phyloP scores from a whole-genome alignment of 2,113 vertebrate genomes.

The Rhinopomastus cyanomelas region DNA sequence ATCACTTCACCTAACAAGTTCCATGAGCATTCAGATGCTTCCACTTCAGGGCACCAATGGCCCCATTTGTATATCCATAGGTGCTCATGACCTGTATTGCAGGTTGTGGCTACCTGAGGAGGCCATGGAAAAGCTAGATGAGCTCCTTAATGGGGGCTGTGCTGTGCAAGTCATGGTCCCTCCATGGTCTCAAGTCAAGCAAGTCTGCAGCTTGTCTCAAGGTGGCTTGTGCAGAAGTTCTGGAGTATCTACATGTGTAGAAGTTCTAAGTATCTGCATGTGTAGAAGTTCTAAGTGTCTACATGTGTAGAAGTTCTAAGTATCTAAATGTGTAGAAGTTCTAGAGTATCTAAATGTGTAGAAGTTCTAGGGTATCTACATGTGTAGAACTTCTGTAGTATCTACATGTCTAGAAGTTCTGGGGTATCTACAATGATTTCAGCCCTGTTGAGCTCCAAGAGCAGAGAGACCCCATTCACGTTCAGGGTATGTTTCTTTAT shows the following conservation, averaged over 20 bases:
- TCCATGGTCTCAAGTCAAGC: not conserved
- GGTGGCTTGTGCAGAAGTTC: not conserved
- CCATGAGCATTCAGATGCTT: not conserved
- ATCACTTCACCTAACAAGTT: slow-evolving; percentile 2
- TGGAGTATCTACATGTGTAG: not conserved
- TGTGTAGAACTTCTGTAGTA: too few species aligned
- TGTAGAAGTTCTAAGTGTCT: too few species aligned
- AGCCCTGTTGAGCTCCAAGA: not conserved
- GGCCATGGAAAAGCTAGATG: not conserved
- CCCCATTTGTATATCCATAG: not conserved
- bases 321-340: too few species aligned
- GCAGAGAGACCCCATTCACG: not conserved
- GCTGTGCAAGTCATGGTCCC: not conserved
- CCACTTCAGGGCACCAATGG: not conserved
- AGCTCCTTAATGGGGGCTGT: not conserved
- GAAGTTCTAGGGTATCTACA: too few species aligned
- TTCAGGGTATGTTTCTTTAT: not conserved
- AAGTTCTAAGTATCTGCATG: too few species aligned
- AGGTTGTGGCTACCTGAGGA: not conserved
- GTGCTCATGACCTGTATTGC: not conserved
- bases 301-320: too few species aligned
- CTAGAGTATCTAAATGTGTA: too few species aligned
- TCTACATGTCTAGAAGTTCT: too few species aligned
- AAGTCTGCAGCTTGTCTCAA: not conserved
- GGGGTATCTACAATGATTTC: not conserved